Percentiles rank a stretch among this genome's conserved stretches.
Conservation (phyloP, 2,888 invertebrate species). For the Linhomoeus sp. region DNA sequence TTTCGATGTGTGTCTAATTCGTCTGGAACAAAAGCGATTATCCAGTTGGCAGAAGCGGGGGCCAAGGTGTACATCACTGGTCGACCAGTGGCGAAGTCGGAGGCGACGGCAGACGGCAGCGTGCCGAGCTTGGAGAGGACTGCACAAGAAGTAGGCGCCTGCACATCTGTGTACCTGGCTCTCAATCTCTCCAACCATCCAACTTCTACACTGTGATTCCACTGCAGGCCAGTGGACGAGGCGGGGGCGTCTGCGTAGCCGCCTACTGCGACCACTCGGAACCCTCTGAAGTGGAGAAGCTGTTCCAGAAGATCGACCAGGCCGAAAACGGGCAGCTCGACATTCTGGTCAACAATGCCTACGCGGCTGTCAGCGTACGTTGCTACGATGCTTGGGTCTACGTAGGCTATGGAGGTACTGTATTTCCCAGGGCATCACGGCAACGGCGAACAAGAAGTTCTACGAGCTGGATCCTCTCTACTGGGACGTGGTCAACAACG, state of each 20-base stretch:
- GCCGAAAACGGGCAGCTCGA: conserved; percentile 29
- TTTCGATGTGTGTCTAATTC: too few species aligned
- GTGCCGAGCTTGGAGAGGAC: conserved; percentile 13
- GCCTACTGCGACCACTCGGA: conserved; percentile 29
- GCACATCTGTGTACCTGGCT: not conserved
- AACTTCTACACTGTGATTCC: too few species aligned
- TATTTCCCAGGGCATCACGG: not conserved
- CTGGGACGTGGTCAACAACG: conserved; percentile 31
- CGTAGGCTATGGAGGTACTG: too few species aligned
- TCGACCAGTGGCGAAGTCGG: not conserved
- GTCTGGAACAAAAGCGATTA: too few species aligned
- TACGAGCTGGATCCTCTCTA: conserved; percentile 26
- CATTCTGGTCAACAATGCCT: conserved; percentile 30
- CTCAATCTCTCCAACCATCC: not conserved
- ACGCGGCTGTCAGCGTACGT: conserved; percentile 11
- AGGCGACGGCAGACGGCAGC: not conserved
- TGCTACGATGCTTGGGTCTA: not conserved
- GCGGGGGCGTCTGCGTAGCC: conserved; percentile 27
- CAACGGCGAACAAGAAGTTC: conserved; percentile 19
- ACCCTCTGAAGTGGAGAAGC: conserved; percentile 20
- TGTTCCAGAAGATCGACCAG: conserved; percentile 23
- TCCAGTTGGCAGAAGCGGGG: conserved; percentile 30
- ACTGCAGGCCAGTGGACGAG: conserved; percentile 22
- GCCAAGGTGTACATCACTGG: conserved; percentile 34
- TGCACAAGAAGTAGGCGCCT: conserved; percentile 12